Evolutionary conservation across 2,113 vertebrate genomes (phyloP), one percentile per base, ranked within the genome.

Genomic region (Ancistrus triradiatus): DNA sequence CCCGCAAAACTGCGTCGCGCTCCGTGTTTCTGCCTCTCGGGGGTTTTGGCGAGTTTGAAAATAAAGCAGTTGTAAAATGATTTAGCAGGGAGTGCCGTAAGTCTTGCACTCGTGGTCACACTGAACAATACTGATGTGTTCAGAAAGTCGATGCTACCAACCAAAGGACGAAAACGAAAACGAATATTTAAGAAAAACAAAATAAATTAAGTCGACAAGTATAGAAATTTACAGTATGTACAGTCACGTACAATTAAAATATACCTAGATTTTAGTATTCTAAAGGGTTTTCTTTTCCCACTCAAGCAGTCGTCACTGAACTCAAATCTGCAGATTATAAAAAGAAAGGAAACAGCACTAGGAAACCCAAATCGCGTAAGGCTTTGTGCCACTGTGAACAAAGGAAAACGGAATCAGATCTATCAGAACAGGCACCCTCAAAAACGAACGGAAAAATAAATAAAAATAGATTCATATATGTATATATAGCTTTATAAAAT

Each of bases 201-300:
- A 88, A 88, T 90, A 90, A 90, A 82, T 90, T 88, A 90, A 88
- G 80, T 74, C 77, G 84, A 88, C 87, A 83, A 80, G 72, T 66
- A 79, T 83, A 84, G 66, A 87, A 84, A 86, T 89, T 83, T 88
- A 88, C 85, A 90, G 80, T 88, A 90, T 90, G 77, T 90, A 90
- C 88, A 90, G 74, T 83, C 67, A 69, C 79, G 81, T 85, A 88
- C 61, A 83, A 84, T 88, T 88, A 89, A 90, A 90, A 88, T 90
- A 88, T 77, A 84, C 46, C 72, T 64, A 66, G 27, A 64, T 83
- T 87, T 86, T 83, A 83, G 73, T 70, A 77, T 79, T 80, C 77
- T 85, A 81, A 82, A 84, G 83, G 78, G 77, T 74, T 76, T 80
- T 48, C 35, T 52, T 59, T 47, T 76, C 77, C 80, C 75, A 65